A percentile compares a stretch with the other conserved stretches of the same genome.
Evolutionary conservation across 2,888 invertebrate species (phyloP).

Genomic region (Syrista parreyssii): DNA sequence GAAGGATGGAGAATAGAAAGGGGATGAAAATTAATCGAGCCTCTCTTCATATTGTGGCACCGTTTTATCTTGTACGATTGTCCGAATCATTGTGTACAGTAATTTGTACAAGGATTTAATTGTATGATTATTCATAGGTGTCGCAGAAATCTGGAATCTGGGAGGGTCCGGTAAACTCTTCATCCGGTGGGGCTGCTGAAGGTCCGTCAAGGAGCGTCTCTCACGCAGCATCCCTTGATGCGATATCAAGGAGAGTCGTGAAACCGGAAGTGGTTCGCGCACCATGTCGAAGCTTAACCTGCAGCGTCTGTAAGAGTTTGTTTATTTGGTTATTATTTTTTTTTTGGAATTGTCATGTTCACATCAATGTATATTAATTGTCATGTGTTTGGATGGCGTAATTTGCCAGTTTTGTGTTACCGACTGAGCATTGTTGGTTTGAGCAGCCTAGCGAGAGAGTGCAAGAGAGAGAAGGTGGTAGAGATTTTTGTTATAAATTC

Average conservation of each 20-base stretch:
- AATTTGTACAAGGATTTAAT: background rate
- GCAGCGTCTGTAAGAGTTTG: conserved; percentile 70
- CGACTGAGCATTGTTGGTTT: conserved; percentile 13
- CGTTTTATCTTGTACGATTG: background rate
- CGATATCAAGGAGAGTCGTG: conserved; percentile 68
- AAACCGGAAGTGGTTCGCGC: conserved; percentile 58
- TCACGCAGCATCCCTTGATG: conserved; percentile 72
- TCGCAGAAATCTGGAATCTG: conserved; percentile 64
- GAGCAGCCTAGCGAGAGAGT: background rate
- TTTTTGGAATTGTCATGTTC: background rate
- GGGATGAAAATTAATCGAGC: background rate
- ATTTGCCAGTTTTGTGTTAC: background rate
- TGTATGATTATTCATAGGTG: conserved; percentile 42
- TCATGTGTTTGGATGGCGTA: background rate
- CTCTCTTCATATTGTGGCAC: background rate
- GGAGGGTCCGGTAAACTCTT: conserved; percentile 55
- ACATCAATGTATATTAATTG: background rate
- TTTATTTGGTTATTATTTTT: background rate
- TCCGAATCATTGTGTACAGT: background rate
- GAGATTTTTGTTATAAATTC: conserved; percentile 21
- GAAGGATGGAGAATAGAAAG: background rate
- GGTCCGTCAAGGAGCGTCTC: conserved; percentile 65
- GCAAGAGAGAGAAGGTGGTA: background rate
- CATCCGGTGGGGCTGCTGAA: conserved; percentile 54
- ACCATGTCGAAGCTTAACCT: conserved; percentile 69